Percentiles rank a stretch among this genome's conserved stretches.
These are phyloP conservation scores for Pocillopora damicornis DNA, from an alignment of 64 coral and sea anemone genomes.

Conservation along the genomic window DNA sequence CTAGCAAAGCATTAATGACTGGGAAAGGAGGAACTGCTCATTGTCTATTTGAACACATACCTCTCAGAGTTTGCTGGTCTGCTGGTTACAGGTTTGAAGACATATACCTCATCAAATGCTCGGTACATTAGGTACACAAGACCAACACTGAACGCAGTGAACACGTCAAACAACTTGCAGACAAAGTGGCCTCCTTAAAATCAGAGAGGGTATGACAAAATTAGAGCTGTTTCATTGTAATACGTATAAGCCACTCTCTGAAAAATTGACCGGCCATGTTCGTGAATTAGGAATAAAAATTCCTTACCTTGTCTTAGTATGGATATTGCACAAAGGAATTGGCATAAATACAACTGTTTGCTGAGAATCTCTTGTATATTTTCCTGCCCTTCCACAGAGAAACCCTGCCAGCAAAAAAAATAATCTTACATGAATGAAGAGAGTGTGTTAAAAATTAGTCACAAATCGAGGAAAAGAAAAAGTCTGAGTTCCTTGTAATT, in stretches of 20 bases:
- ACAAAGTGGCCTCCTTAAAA: slow-evolving; percentile 90
- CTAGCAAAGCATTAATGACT: no score
- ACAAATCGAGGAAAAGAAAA: no score
- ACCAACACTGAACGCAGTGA: slow-evolving; percentile 88
- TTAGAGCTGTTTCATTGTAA: no score
- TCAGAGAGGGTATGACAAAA: no score
- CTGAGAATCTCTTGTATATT: slow-evolving; percentile 97
- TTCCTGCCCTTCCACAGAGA: slow-evolving; percentile 95
- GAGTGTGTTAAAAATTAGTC: no score
- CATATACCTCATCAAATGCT: slow-evolving; percentile 81
- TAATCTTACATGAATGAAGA: not conserved
- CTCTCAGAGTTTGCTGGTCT: slow-evolving; percentile 98
- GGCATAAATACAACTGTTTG: slow-evolving; percentile 93
- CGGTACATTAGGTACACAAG: slow-evolving; percentile 84
- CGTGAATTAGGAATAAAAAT: not conserved
- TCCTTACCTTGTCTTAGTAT: slow-evolving; percentile 84
- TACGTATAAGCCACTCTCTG: no score
- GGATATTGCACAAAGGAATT: slow-evolving; percentile 88
- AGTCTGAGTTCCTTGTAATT: no score
- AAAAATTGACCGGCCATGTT: no score
- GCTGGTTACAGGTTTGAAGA: slow-evolving; percentile 98
- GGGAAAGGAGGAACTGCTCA: not conserved
- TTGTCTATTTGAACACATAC: slow-evolving; percentile 1
- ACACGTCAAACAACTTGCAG: slow-evolving; percentile 95
- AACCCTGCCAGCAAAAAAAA: slow-evolving; percentile 60